Conservation (phyloP, 2,797 vertebrate species). For the Nannoperca australis region DNA sequence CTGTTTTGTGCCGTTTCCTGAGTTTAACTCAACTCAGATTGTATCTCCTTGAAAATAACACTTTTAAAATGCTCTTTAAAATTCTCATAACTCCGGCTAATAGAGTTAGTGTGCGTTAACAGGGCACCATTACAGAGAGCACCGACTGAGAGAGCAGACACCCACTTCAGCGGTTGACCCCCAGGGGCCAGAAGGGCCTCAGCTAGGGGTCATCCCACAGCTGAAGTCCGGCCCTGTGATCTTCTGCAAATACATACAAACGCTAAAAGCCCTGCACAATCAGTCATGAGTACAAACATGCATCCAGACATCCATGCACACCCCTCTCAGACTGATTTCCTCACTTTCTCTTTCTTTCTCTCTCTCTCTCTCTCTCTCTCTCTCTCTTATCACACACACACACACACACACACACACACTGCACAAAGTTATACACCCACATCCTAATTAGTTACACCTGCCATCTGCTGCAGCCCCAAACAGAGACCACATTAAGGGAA, state of each 20-base stretch:
- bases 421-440: neutral
- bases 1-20: conserved; percentile 49
- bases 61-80: conserved; percentile 62
- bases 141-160: conserved; percentile 45
- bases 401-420: neutral
- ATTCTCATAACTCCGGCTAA: conserved; percentile 50
- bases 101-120: conserved; percentile 21
- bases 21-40: conserved; percentile 63
- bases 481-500: conserved; percentile 42
- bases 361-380: neutral
- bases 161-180: conserved; percentile 21
- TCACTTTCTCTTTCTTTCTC: conserved; percentile 21
- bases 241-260: conserved; percentile 27
- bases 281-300: conserved; percentile 41
- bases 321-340: conserved; percentile 10
- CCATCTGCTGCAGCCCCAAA: conserved; percentile 21
- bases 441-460: conserved; percentile 71
- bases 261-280: conserved; percentile 42
- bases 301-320: conserved; percentile 25
- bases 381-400: neutral
- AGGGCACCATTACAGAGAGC: conserved; percentile 31
- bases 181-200: conserved; percentile 36
- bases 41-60: conserved; percentile 56
- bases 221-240: conserved; percentile 39
- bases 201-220: conserved; percentile 34